Percentiles rank a stretch among this genome's conserved stretches.
phyloP scores from a whole-genome alignment of 1,140 invertebrate genomes.

The Drosophila watanabei region DNA sequence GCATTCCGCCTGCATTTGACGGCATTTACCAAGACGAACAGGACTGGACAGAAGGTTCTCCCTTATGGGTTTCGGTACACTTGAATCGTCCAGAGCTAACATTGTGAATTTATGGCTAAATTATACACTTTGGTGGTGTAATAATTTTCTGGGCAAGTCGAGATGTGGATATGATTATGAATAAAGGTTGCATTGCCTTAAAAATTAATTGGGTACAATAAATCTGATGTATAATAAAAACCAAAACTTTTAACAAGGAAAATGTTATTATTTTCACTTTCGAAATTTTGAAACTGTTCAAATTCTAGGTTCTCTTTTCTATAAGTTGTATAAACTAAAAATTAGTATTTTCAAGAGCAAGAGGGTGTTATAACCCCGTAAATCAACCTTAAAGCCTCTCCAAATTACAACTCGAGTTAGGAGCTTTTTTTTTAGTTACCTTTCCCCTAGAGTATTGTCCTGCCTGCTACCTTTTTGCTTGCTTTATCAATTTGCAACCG shows the following conservation, averaged over 20 bases:
- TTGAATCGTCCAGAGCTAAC: not conserved
- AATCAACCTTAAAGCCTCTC: not conserved
- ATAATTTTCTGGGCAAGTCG: not conserved
- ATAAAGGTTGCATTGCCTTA: not conserved
- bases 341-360: not conserved
- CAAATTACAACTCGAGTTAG: not conserved
- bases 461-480: not conserved
- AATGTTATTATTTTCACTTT: no score
- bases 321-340: not conserved
- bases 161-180: not conserved
- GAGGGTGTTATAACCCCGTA: not conserved
- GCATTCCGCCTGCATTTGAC: constrained; percentile 54
- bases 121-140: not conserved
- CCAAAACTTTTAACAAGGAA: no score
- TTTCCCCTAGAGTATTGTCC: not conserved
- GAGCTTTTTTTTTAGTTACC: not conserved
- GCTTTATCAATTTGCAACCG: constrained; percentile 42
- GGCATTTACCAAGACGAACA: constrained; percentile 12
- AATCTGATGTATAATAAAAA: not conserved
- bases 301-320: no score
- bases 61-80: not conserved
- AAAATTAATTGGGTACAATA: not conserved
- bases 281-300: not conserved
- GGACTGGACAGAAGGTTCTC: not conserved
- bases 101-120: constrained; percentile 5